Conservation (phyloP, 2,113 vertebrate species). For the Vimba vimba region DNA sequence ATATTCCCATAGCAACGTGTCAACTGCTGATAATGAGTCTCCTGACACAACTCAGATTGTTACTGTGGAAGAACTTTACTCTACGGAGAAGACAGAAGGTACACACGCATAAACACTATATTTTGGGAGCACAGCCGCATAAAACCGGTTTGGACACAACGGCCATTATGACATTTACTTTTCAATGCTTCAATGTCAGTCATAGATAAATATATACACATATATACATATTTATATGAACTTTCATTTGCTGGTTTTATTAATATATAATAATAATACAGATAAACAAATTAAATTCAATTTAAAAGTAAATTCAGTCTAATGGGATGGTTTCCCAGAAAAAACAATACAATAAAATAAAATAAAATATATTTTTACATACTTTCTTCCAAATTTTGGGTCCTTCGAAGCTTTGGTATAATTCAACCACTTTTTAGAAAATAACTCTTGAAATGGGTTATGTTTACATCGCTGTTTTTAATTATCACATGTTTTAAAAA, state of each 20-base stretch:
- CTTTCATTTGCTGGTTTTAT: too few species aligned
- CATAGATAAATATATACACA: not conserved
- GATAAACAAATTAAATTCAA: not conserved
- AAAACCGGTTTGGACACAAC: not conserved
- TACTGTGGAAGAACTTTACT: constrained; percentile 84
- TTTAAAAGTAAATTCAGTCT: not conserved
- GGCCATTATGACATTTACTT: not conserved
- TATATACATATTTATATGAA: too few species aligned
- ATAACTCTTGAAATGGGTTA: too few species aligned
- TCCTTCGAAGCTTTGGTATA: not conserved
- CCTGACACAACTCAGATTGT: constrained; percentile 77
- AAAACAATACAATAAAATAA: not conserved
- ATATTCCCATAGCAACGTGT: constrained; percentile 75
- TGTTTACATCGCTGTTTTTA: too few species aligned
- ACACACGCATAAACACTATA: constrained; percentile 51
- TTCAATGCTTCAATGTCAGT: not conserved
- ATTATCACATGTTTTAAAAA: too few species aligned
- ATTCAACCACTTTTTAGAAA: not conserved
- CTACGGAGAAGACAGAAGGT: constrained; percentile 82
- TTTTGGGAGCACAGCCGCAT: not conserved
- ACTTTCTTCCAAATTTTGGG: not conserved
- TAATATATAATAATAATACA: not conserved
- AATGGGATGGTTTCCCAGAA: not conserved
- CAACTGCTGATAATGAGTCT: constrained; percentile 77
- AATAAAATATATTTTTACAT: too few species aligned